Evolutionary conservation across 1,140 invertebrate genomes (phyloP).

Genomic region (Pentalonia nigronervosa): DNA sequence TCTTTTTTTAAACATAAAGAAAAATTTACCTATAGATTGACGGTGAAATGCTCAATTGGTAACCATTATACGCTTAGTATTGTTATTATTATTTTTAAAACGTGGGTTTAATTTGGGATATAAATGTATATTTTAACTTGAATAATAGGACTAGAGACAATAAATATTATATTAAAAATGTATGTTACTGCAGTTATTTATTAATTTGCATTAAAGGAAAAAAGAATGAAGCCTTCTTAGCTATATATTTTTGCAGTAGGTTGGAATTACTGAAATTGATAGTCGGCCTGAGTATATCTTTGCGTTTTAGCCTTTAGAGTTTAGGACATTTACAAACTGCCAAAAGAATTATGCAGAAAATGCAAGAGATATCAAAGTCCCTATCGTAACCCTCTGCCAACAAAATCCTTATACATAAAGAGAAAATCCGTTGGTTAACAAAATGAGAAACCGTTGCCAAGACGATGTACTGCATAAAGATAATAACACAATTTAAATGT

Average conservation of each 20-base stretch:
- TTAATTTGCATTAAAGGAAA: not conserved
- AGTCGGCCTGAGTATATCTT: slow-evolving; percentile 19
- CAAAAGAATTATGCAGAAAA: slow-evolving; percentile 45
- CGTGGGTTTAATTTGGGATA: not conserved
- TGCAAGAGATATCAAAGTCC: not conserved
- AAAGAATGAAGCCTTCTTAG: not conserved
- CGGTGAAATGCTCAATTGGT: no score
- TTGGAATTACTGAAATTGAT: slow-evolving; percentile 45
- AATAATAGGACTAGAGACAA: not conserved
- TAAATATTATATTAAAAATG: not conserved
- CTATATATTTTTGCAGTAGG: not conserved
- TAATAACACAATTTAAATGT: not conserved
- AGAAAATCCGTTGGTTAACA: slow-evolving; percentile 39
- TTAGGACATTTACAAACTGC: slow-evolving; percentile 40
- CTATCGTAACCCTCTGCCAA: slow-evolving; percentile 35
- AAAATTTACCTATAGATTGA: no score
- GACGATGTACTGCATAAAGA: slow-evolving; percentile 15
- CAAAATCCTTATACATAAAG: slow-evolving; percentile 36
- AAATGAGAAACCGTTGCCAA: slow-evolving; percentile 51
- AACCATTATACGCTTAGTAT: not conserved
- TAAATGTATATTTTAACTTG: not conserved
- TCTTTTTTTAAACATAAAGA: no score
- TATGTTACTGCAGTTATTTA: not conserved
- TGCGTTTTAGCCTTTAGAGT: not conserved
- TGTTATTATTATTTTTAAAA: not conserved